These are phyloP conservation scores for Calidris pygmaea DNA, from an alignment of 2,113 vertebrate genomes.

Conservation along the genomic window DNA sequence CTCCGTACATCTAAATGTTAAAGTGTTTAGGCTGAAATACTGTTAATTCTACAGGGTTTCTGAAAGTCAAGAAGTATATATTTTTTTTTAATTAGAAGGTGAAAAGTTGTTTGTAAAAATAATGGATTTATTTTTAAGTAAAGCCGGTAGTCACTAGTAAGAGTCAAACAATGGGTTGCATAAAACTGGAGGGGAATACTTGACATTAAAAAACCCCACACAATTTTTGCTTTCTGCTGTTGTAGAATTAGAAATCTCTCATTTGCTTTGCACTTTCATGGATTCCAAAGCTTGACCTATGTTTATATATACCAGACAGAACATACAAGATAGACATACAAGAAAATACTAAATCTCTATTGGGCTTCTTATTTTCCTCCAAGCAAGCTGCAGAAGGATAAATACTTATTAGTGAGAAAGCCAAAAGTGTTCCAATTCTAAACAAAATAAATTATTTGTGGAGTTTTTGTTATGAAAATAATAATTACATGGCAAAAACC, in stretches of 20 bases:
- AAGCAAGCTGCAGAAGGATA: background rate
- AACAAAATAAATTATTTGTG: background rate
- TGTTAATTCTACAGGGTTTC: background rate
- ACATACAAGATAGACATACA: background rate
- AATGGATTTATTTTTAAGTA: background rate
- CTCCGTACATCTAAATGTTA: background rate
- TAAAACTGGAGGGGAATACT: background rate
- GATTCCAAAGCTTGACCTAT: background rate
- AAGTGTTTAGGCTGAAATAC: background rate
- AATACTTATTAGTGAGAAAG: background rate
- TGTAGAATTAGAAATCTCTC: background rate
- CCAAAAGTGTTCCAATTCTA: background rate
- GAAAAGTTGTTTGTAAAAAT: background rate
- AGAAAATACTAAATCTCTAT: background rate
- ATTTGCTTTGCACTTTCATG: background rate
- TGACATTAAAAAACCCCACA: background rate
- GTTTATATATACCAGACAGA: background rate
- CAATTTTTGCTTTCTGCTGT: background rate
- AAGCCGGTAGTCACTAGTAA: background rate
- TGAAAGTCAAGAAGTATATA: background rate
- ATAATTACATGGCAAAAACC: slow-evolving; percentile 1
- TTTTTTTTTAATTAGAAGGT: background rate
- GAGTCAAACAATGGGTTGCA: background rate
- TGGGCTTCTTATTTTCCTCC: background rate
- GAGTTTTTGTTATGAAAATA: slow-evolving; percentile 3